These are phyloP conservation scores for Slavum lentiscoides DNA, from an alignment of 2,888 invertebrate species.

Conservation along the genomic window DNA sequence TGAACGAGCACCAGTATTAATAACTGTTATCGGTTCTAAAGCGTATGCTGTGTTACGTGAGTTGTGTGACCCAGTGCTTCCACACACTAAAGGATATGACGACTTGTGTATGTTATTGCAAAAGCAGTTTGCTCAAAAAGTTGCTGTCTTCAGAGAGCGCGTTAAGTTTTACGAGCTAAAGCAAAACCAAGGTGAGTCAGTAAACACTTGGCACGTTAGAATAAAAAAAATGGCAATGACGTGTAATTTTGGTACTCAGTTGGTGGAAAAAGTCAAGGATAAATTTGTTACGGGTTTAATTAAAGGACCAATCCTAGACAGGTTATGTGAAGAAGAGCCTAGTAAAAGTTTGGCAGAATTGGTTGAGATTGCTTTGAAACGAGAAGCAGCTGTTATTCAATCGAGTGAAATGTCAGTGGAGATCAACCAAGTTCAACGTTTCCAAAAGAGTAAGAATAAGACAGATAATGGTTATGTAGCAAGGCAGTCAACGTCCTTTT, in stretches of 20 bases:
- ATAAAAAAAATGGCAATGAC: background rate
- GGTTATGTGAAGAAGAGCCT: slow-evolving; percentile 3
- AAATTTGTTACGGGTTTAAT: background rate
- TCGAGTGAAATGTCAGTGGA: too few species aligned
- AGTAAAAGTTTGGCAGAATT: too few species aligned
- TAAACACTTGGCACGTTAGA: background rate
- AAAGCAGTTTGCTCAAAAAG: background rate
- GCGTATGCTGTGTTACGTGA: background rate
- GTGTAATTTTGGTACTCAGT: background rate
- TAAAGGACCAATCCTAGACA: slow-evolving; percentile 6
- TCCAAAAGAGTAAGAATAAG: too few species aligned
- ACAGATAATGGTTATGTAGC: too few species aligned
- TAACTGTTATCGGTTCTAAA: background rate
- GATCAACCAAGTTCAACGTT: too few species aligned
- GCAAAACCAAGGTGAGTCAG: background rate
- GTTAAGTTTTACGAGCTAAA: background rate
- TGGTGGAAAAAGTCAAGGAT: background rate
- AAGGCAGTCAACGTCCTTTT: too few species aligned
- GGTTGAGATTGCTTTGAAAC: too few species aligned
- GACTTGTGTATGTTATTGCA: background rate
- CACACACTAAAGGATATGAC: background rate
- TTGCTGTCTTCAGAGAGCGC: background rate
- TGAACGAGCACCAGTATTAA: too few species aligned
- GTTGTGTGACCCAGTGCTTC: background rate
- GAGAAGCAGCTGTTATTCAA: too few species aligned